These are phyloP conservation scores for Mesocricetus auratus DNA, from an alignment of 2,113 vertebrate genomes.

Conservation along the genomic window DNA sequence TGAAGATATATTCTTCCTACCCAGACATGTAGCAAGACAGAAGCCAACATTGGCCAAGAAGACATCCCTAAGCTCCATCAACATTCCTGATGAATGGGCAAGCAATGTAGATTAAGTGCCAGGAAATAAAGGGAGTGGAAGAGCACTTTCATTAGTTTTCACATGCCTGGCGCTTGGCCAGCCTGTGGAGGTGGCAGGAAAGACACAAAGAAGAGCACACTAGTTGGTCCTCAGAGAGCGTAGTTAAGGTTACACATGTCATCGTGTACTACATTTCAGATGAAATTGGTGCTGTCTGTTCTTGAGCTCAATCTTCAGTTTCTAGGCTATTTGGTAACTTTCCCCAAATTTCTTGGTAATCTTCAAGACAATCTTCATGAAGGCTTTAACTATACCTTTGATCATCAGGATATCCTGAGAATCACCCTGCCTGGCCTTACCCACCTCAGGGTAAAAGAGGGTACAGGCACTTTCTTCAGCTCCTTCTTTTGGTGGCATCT, in stretches of 20 bases:
- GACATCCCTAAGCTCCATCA: neutral
- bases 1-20: constrained; percentile 29
- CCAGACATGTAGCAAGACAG: constrained; percentile 62
- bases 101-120: neutral
- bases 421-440: constrained; percentile 83
- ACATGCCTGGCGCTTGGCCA: neutral
- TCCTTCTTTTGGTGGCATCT: constrained; percentile 79
- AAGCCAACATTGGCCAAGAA: constrained; percentile 65
- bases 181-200: neutral
- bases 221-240: constrained; percentile 32
- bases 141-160: constrained; percentile 54
- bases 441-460: constrained; percentile 79
- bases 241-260: neutral
- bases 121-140: neutral
- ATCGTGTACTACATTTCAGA: constrained; percentile 6
- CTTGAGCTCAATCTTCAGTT: constrained; percentile 66
- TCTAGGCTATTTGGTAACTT: constrained; percentile 49
- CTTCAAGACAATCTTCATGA: constrained; percentile 79
- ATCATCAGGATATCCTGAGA: constrained; percentile 80
- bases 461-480: constrained; percentile 79
- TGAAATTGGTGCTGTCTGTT: constrained; percentile 48
- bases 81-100: constrained; percentile 5
- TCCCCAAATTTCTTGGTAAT: constrained; percentile 76
- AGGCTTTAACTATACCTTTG: constrained; percentile 80
- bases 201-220: neutral